These are phyloP conservation scores for Anagyrus pseudococci DNA, from an alignment of 2,888 invertebrate genomes.

Conservation along the genomic window DNA sequence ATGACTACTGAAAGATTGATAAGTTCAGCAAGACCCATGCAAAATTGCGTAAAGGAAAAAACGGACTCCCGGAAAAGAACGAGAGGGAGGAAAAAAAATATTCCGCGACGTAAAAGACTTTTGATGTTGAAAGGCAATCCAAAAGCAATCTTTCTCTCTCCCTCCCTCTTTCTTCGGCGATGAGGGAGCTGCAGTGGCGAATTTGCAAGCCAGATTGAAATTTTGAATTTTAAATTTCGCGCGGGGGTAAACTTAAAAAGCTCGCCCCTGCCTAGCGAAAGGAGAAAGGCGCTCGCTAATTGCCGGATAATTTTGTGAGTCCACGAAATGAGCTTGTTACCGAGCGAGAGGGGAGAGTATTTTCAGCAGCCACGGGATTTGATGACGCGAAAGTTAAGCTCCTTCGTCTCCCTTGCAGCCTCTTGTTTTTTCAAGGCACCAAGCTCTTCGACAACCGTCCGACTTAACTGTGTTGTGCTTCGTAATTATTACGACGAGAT, in stretches of 20 bases:
- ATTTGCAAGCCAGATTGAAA: constrained; percentile 67
- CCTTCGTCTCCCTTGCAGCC: no score
- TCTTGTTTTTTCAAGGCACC: no score
- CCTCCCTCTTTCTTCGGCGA: no score
- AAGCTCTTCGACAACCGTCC: no score
- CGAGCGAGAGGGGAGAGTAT: background rate
- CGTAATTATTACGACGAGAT: no score
- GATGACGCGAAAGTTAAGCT: constrained; percentile 13
- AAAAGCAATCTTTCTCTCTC: no score
- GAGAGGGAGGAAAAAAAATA: constrained; percentile 41
- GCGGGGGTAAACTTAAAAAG: background rate
- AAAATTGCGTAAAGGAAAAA: background rate
- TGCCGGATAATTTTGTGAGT: constrained; percentile 52
- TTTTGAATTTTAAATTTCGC: constrained; percentile 65
- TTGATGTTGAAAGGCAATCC: constrained; percentile 58
- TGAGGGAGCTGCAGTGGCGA: constrained; percentile 51
- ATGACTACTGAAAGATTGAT: no score
- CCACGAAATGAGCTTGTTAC: constrained; percentile 31
- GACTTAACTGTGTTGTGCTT: no score
- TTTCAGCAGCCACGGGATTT: constrained; percentile 6
- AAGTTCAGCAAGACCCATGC: background rate
- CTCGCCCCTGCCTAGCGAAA: background rate
- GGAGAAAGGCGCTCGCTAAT: constrained; percentile 53
- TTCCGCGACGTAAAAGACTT: constrained; percentile 56
- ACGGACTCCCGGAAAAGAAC: background rate